Base-by-base conservation (phyloP, 2,888 invertebrate genomes). In the Coelinius sp. region DNA sequence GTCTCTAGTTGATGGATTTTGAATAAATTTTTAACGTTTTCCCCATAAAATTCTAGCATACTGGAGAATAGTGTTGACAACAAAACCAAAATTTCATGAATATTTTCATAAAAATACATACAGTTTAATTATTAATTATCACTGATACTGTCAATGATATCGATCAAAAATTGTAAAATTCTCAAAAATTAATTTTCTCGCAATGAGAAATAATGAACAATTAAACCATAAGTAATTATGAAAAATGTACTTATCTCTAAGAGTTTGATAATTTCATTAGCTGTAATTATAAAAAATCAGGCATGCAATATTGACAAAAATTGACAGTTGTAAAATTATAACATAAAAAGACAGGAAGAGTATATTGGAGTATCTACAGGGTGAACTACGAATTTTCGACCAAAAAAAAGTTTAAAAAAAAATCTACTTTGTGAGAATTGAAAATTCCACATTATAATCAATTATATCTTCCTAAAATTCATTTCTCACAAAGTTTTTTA, bases 401-500 rank as follows among this genome's bases (percentile, higher is more conserved):
- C 22, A 53, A 53, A 14, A 53, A 53, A 14, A 53, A 27, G 25
- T 8, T 3, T 59, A 59, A 59, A 59, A 59, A 59, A 59, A 31
- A 74, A 74, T 68, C 22, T 73, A 71, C 72, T 70, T 69, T 73
- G 74, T 78, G 75, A 75, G 74, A 76, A 76, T 70, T 69, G 66
- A 62, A 73, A 22, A 59, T 35, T 27, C 4, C 8, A 44, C 2
- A 35, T 17, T 12, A 56, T 27, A 56, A 20, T 62, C 0, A 20
- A 59, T 5, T 17, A 8, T 20, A 17, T 35, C 10, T 10, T 35
- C 63, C 70, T 65, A 31, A 68, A 20, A 49, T 17, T 20, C 56
- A 52, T 71, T 76, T 76, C 75, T 78, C 77, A 78, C 77, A 75
- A 72, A 71, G 70, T 66, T 74, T n/a, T n/a, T n/a, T 67, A 71